Evolutionary conservation across 2,113 vertebrate genomes (phyloP).

Genomic region (Brachyistius frenatus): DNA sequence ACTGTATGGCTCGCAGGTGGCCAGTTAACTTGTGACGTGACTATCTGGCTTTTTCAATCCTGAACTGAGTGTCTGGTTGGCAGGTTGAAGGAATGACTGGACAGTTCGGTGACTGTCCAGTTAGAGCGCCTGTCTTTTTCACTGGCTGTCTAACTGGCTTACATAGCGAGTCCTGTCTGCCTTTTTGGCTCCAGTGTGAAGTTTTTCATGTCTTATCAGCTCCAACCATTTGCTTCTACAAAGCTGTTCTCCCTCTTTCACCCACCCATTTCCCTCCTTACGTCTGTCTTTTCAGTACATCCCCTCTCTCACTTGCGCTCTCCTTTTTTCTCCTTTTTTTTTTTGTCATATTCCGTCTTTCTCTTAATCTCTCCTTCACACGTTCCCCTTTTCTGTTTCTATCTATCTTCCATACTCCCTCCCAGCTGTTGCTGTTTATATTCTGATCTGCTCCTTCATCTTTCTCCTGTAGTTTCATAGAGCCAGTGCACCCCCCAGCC

Average conservation of each 20-base stretch:
- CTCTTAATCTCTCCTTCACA: slow-evolving; percentile 28
- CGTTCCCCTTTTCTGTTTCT: neutral
- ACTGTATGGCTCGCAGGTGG: neutral
- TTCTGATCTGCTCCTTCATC: slow-evolving; percentile 55
- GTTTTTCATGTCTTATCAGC: slow-evolving; percentile 78
- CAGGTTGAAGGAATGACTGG: slow-evolving; percentile 31
- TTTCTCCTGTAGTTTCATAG: slow-evolving; percentile 37
- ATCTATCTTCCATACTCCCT: slow-evolving; percentile 25
- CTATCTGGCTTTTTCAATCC: slow-evolving; percentile 49
- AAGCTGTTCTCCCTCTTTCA: slow-evolving; percentile 52
- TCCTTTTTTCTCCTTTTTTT: slow-evolving; percentile 33
- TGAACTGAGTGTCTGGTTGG: slow-evolving; percentile 27
- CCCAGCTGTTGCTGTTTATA: slow-evolving; percentile 38
- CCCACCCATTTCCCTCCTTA: slow-evolving; percentile 29
- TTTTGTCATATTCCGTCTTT: slow-evolving; percentile 31
- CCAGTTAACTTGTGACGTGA: slow-evolving; percentile 32
- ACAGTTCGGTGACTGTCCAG: slow-evolving; percentile 46
- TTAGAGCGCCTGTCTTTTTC: slow-evolving; percentile 17
- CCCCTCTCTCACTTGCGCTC: slow-evolving; percentile 17
- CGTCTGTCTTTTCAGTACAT: slow-evolving; percentile 33
- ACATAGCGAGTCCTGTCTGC: slow-evolving; percentile 52
- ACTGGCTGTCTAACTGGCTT: slow-evolving; percentile 49
- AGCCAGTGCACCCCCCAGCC: neutral
- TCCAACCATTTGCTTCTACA: slow-evolving; percentile 69
- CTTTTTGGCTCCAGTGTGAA: slow-evolving; percentile 60